These are phyloP conservation scores for Spicauda simplicius DNA, from an alignment of 2,888 invertebrate species.

Conservation along the genomic window DNA sequence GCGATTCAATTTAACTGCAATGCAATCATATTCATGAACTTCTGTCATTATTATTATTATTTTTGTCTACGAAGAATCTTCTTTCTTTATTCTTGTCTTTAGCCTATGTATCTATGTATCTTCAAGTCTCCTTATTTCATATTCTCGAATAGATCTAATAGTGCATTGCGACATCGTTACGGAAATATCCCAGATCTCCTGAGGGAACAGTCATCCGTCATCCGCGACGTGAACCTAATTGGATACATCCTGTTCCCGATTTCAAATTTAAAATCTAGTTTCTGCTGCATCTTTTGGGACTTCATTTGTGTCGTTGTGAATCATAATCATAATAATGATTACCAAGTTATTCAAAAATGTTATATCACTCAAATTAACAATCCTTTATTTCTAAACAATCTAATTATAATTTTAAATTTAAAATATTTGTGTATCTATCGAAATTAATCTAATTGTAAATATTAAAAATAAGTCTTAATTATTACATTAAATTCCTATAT, in stretches of 20 bases:
- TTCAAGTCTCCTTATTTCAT: background rate
- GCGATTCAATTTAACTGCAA: too few relatives aligned
- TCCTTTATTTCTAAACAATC: too few relatives aligned
- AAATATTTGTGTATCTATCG: too few relatives aligned
- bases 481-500: too few relatives aligned
- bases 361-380: background rate
- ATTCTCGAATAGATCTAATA: conserved; percentile 5
- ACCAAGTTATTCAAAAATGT: background rate
- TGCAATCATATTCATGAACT: too few relatives aligned
- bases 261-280: conserved; percentile 54
- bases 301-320: background rate
- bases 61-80: too few relatives aligned
- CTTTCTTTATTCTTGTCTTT: too few relatives aligned
- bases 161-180: conserved; percentile 2
- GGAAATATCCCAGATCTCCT: conserved; percentile 12
- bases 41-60: too few relatives aligned
- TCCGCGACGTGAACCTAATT: conserved; percentile 69
- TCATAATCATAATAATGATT: background rate
- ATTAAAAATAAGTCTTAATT: too few relatives aligned
- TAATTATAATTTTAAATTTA: too few relatives aligned
- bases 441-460: too few relatives aligned
- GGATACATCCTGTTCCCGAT: conserved; percentile 63
- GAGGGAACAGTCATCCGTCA: conserved; percentile 60
- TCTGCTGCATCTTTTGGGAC: conserved; percentile 1
- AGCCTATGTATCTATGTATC: background rate